Evolutionary conservation across 2,113 vertebrate species (phyloP), one percentile per base, ranked within the genome.

Genomic region (Trinectes maculatus): DNA sequence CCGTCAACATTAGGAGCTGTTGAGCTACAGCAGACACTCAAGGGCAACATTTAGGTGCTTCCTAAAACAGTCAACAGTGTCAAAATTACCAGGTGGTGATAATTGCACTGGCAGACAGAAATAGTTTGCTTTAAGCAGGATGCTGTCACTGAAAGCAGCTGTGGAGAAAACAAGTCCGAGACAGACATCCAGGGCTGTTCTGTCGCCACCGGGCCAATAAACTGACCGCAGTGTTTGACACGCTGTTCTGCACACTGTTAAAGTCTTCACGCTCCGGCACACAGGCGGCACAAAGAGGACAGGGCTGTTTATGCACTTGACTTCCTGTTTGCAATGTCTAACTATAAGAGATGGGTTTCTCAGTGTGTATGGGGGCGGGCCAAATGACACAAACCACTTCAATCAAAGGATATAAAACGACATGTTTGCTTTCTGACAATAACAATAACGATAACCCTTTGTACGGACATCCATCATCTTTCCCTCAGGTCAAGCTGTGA

Each of bases 11-110:
- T 24, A 70, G 24, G 40, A 49, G 44, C 51, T 15, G 36, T 48
- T 47, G 56, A 68, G 56, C 58, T 28, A n/a, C 40, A 77, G 63
- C 49, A 73, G 54, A 55, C 65, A 66, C 52, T 54, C 43, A 19
- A 54, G 63, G 52, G 47, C 60, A 25, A 73, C 66, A 79, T 64
- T 71, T 52, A 64, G 24, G 62, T 40, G 53, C 62, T 81, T 48
- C 74, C 65, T 60, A 55, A 74, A 71, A 37, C 77, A 72, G 78
- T 80, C 73, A 78, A 79, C 73, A 83, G 59, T 65, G 83, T 85
- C 74, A 71, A 80, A 82, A 87, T 86, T 71, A 79, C 74, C 86
- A 89, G 83, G 80, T 85, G 81, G 74, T 79, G 75, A 80, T 90
- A 79, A 87, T 82, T 83, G 69, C 71, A 59, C 58, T 44, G 34